Percentiles rank a stretch among this genome's conserved stretches.
phyloP scores from a whole-genome alignment of 2,888 invertebrate species.

The Chaetogeoica ovagalla region DNA sequence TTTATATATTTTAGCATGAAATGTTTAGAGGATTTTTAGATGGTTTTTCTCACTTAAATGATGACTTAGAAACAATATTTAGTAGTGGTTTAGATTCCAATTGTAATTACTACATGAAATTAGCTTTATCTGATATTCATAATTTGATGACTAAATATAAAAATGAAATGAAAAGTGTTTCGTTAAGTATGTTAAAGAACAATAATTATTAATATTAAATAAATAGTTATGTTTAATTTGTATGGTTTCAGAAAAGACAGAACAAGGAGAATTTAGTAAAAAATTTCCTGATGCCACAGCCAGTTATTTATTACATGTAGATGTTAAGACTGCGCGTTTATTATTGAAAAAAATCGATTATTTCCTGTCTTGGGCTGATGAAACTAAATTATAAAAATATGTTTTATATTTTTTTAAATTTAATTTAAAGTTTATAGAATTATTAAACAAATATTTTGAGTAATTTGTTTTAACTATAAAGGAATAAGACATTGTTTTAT shows the following conservation, averaged over 20 bases:
- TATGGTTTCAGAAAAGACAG: constrained; percentile 36
- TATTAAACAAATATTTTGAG: too few relatives aligned
- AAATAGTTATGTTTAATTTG: background rate
- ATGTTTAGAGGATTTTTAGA: constrained; percentile 59
- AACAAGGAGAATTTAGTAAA: constrained; percentile 52
- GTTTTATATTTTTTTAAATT: background rate
- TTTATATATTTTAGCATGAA: constrained; percentile 20
- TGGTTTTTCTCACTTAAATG: constrained; percentile 65
- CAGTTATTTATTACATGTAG: constrained; percentile 19
- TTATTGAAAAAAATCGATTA: constrained; percentile 53
- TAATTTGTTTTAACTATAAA: too few relatives aligned
- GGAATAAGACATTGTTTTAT: too few relatives aligned
- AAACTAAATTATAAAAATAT: constrained; percentile 12
- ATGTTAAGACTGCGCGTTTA: constrained; percentile 40
- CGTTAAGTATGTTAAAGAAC: constrained; percentile 22
- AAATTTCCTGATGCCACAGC: constrained; percentile 44
- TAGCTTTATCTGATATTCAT: constrained; percentile 71
- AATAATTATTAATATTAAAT: background rate
- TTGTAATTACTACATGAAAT: constrained; percentile 65
- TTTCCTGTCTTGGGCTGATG: constrained; percentile 52
- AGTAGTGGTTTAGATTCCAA: constrained; percentile 66
- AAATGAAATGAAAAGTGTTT: constrained; percentile 17
- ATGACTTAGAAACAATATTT: constrained; percentile 68
- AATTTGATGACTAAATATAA: constrained; percentile 62
- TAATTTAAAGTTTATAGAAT: background rate